Evolutionary conservation across 2,888 invertebrate genomes (phyloP).

Genomic region (Drosophila leonis): DNA sequence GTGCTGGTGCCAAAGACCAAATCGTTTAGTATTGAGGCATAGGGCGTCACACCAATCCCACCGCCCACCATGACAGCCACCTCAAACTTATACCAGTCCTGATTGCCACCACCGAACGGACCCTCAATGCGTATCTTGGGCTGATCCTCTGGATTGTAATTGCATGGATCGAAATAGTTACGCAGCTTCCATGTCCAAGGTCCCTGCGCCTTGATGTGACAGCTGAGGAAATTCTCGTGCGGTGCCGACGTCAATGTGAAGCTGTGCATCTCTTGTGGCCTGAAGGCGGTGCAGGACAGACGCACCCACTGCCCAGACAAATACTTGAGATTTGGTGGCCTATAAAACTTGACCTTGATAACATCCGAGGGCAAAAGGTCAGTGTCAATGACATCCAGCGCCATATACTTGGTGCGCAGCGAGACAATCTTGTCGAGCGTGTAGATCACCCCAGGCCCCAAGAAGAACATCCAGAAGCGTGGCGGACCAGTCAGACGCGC

Average conservation of each 20-base stretch:
- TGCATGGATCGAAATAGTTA: conserved; percentile 97
- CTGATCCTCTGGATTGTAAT: conserved; percentile 93
- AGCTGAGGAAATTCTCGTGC: conserved; percentile 96
- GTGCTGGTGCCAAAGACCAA: conserved; percentile 98
- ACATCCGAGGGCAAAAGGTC: conserved; percentile 97
- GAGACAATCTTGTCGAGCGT: conserved; percentile 97
- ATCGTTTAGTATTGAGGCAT: conserved; percentile 98
- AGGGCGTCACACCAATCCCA: conserved; percentile 98
- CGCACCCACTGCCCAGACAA: conserved; percentile 98
- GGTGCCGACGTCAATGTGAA: conserved; percentile 98
- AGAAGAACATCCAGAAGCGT: conserved; percentile 96
- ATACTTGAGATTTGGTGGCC: conserved; percentile 97
- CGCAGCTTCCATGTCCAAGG: conserved; percentile 99
- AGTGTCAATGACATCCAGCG: conserved; percentile 96
- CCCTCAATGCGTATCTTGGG: conserved; percentile 96
- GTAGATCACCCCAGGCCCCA: conserved; percentile 95
- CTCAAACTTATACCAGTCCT: conserved; percentile 99
- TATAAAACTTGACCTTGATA: conserved; percentile 96
- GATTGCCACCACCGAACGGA: conserved; percentile 98
- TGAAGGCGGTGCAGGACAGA: conserved; percentile 95
- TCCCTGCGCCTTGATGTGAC: conserved; percentile 95
- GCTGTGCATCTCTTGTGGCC: conserved; percentile 96
- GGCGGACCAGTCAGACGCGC: conserved; percentile 96
- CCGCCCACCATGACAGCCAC: conserved; percentile 99
- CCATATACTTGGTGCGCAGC: conserved; percentile 95